Evolutionary conservation across 2,113 vertebrate species (phyloP).

Genomic region (Pavo muticus): DNA sequence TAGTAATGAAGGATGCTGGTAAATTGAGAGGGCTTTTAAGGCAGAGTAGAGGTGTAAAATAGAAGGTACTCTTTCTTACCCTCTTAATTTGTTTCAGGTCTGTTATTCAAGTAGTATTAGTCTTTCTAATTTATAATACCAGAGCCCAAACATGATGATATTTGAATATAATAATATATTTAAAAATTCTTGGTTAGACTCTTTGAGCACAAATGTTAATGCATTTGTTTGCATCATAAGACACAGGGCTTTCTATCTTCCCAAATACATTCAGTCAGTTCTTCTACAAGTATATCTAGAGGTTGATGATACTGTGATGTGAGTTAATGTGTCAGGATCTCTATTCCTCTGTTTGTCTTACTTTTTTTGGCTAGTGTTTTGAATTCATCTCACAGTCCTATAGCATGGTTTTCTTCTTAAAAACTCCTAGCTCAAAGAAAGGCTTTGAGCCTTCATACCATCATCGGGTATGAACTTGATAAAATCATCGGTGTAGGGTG

Average conservation of each 20-base stretch:
- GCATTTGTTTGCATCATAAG: neutral
- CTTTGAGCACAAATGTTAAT: neutral
- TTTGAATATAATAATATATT: neutral
- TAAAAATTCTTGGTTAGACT: neutral
- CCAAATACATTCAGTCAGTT: neutral
- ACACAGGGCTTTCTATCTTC: neutral
- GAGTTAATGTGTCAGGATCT: neutral
- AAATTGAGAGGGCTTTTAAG: neutral
- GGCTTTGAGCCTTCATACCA: neutral
- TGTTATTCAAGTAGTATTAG: neutral
- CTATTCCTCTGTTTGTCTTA: neutral
- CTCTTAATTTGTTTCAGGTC: neutral
- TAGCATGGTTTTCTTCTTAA: neutral
- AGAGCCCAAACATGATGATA: neutral
- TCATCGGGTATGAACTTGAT: neutral
- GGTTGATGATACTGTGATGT: neutral
- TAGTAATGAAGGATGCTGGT: constrained; percentile 26
- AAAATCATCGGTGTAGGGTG: neutral
- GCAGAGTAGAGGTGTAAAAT: neutral
- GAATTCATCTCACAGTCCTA: neutral
- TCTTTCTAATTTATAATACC: neutral
- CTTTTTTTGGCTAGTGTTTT: neutral
- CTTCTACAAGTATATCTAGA: neutral
- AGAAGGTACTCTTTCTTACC: neutral
- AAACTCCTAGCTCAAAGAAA: neutral